Percentiles rank a stretch among this genome's conserved stretches.
Conservation (phyloP, 1,140 invertebrate genomes). For the Zophobas atratus region DNA sequence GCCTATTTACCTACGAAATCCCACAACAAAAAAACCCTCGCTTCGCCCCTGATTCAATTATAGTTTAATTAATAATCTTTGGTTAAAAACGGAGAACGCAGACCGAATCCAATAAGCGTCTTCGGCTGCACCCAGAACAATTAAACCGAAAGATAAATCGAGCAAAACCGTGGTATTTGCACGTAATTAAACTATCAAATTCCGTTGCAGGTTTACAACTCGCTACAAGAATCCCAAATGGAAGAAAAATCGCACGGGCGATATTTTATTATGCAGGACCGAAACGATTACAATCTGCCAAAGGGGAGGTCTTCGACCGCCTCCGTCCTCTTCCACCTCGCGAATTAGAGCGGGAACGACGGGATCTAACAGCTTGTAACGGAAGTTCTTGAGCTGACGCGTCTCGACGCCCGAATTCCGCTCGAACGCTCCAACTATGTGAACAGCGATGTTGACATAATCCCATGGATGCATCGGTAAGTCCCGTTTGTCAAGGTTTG, state of each 20-base stretch:
- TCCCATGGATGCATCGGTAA: slow-evolving; percentile 26
- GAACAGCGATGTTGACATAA: slow-evolving; percentile 33
- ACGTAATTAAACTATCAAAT: slow-evolving; percentile 42
- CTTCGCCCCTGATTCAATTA: slow-evolving; percentile 1
- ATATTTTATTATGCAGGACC: slow-evolving; percentile 41
- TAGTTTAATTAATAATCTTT: slow-evolving; percentile 24
- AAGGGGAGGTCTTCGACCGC: neutral
- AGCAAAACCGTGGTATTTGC: slow-evolving; percentile 34
- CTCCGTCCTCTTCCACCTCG: slow-evolving; percentile 25
- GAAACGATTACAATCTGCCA: slow-evolving; percentile 24
- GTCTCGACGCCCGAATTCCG: slow-evolving; percentile 34
- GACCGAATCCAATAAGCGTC: slow-evolving; percentile 37
- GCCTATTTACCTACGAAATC: no score
- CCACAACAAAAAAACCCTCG: slow-evolving; percentile 3
- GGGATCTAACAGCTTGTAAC: slow-evolving; percentile 38
- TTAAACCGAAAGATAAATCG: slow-evolving; percentile 36
- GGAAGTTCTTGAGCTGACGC: slow-evolving; percentile 39
- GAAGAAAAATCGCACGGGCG: slow-evolving; percentile 32
- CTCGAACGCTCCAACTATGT: slow-evolving; percentile 27
- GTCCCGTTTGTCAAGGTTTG: slow-evolving; percentile 15
- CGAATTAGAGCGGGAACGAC: slow-evolving; percentile 27
- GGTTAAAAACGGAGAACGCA: slow-evolving; percentile 8
- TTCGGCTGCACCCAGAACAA: slow-evolving; percentile 14
- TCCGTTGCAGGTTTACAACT: slow-evolving; percentile 25
- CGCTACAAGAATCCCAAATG: slow-evolving; percentile 21